Base-by-base conservation (phyloP, 2,113 vertebrate species). In the Melanocharis versteri region DNA sequence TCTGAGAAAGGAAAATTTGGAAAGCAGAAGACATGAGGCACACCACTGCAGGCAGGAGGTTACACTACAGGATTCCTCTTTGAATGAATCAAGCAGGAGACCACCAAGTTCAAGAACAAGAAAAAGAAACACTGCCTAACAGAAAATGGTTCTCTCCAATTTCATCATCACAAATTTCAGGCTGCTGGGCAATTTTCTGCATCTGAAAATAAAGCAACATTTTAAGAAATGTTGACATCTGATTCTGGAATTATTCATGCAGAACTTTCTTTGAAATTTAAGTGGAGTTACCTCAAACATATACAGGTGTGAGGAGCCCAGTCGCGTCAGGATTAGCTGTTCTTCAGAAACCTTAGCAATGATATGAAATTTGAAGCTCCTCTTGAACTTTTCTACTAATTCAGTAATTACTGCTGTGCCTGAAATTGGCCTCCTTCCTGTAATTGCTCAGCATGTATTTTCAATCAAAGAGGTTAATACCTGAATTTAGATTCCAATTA, bases 341-440 rank as follows among this genome's bases (percentile, higher is more conserved):
- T 98, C 98, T 98, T 98, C 98, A 97, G 98, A 98, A 98, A 98
- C 98, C 98, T 98, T 98, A 97, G 97, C 98, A 98, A 98, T 97
- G 97, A 98, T 98, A 98, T 98, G 99, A 99, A 99, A 99, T 98
- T 97, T 96, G 99, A 99, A 98, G 98, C 99, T 98, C 91, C 95
- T 98, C 98, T 98, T 99, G 98, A 99, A 99, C 99, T 99, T 99
- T 98, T 97, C 98, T 98, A 97, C 98, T 99, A 99, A 99, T 99
- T 99, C 98, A 99, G 98, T 99, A 99, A 99, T 99, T 99, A 98
- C 98, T 98, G 98, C 98, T 98, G 97, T 98, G 98, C 96, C 98
- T 98, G 97, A 98, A 98, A 98, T 97, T 98, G 98, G 98, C 98
- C 98, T 97, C 96, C 97, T 98, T 98, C 98, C 98, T 98, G 96